phyloP scores from a whole-genome alignment of 1,140 invertebrate species.

The Procambarus virginalis region DNA sequence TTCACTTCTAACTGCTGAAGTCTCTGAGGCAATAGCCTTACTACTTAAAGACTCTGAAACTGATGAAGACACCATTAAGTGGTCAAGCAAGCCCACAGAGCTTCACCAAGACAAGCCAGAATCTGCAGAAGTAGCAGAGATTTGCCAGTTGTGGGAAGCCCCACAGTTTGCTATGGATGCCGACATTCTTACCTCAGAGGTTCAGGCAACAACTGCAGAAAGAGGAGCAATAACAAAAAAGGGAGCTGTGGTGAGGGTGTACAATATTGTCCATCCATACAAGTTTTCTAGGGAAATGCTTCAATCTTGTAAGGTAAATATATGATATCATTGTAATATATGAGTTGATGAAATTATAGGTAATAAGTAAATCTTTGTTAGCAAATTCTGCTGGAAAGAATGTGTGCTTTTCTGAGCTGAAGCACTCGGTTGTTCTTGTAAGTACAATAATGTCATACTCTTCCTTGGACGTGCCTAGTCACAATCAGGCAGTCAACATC shows the following conservation, averaged over 20 bases:
- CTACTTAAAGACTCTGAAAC: conserved; percentile 32
- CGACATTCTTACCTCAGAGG: conserved; percentile 28
- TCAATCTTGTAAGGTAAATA: conserved; percentile 44
- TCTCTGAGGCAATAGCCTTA: conserved; percentile 13
- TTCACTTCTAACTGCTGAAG: not conserved
- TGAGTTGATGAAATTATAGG: too few relatives aligned
- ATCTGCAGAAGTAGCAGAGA: conserved; percentile 15
- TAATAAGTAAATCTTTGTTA: too few relatives aligned
- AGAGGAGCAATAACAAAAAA: conserved; percentile 1
- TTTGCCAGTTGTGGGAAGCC: conserved; percentile 48
- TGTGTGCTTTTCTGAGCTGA: too few relatives aligned
- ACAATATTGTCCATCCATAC: conserved; percentile 55
- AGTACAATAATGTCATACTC: too few relatives aligned
- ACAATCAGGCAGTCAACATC: too few relatives aligned
- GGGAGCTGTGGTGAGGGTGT: conserved; percentile 27
- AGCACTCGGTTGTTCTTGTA: too few relatives aligned
- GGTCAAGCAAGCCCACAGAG: conserved; percentile 9
- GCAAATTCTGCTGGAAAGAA: too few relatives aligned
- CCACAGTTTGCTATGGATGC: conserved; percentile 59
- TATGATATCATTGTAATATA: not conserved
- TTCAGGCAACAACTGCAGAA: conserved; percentile 3
- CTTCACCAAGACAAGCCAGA: not conserved
- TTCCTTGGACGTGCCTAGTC: too few relatives aligned
- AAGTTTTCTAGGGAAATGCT: conserved; percentile 54
- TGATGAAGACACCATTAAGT: conserved; percentile 33